Evolutionary conservation across 2,113 vertebrate species (phyloP), one percentile per base, ranked within the genome.

Genomic region (Seriola rivoliana): DNA sequence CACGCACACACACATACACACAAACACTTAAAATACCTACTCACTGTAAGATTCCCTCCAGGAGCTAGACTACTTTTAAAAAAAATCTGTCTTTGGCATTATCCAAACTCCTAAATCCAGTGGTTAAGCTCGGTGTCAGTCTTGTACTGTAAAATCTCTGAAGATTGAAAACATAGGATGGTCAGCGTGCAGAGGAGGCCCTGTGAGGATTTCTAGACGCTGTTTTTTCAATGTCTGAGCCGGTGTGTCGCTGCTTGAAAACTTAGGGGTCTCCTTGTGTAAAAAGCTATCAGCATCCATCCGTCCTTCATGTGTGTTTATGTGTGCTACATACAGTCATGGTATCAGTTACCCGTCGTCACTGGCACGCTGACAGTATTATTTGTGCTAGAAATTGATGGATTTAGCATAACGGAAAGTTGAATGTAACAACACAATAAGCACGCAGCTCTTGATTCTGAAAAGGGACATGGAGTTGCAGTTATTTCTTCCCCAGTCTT

Each of bases 41-140:
- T 92, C 91, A 92, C 91, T 93, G 91, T 91, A 94, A 92, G 84
- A 92, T 90, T 91, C 85, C 92, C 84, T 90, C 88, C 90, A 91
- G 87, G 77, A 92, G 91, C 84, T 87, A 63, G 87, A 92, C 90
- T 93, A 89, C 90, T 91, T 86, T 63, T 84, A 57, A 63, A 17
- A 0, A 38, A 70, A 67, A 78, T 75, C 65, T 81, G 36, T 90
- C 76, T 87, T 88, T 73, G 88, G 84, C 93, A 91, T 91, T 89
- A 90, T 86, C 85, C 85, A 88, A 78, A 90, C 83, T 84, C 78
- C 44, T 75, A 82, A 80, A 89, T 85, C 91, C 92, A 93, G 89
- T 90, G 81, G 88, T 91, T 88, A 90, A 92, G 91, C 90, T 93
- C 87, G 78, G 80, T 83, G 82, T 92, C 85, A 63, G 77, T 85